Base-by-base conservation (phyloP, 1,140 invertebrate genomes). In the Mesaphorura yosii region DNA sequence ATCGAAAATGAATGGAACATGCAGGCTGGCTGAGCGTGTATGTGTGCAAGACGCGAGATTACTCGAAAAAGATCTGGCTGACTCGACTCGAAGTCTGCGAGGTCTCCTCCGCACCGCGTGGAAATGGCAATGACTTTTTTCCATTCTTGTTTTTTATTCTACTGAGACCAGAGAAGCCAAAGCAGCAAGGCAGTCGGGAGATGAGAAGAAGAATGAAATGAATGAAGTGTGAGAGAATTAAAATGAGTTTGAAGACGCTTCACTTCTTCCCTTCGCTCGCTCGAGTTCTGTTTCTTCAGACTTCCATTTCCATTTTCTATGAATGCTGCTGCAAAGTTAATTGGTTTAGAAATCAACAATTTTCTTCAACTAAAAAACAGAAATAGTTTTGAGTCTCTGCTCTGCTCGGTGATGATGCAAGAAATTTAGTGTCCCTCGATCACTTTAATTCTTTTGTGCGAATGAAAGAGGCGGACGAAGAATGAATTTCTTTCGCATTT, bases 161-260 rank as follows among this genome's bases (percentile, higher is more conserved):
- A 42, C 23, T 42, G 40, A 22, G 17, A 7, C 7, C 7, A 6
- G 40, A 10, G 19, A 42, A 22, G 40, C 12, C 12, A 12, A 37
- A n/a, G 40, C 29, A 46, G 29, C 29, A 27, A 27, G 29, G 44
- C 44, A 46, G 44, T 27, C 44, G 29, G 44, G 25, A 42, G 40
- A 42, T n/a, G 29, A 46, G 29, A 27, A 37, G 17, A 37, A 37
- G 17, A 37, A 37, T 12, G 44, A 46, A 46, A 46, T 46, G 44
- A 46, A 46, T 46, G 44, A 26, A 46, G 44, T 46, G 44, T 19
- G 44, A 46, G 29, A 20, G 44, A 46, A 46, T 27, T 46, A 22
- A 10, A 22, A 26, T 6, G 25, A 23, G 12, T 20, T 7, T 7
- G 10, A 19, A 6, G 17, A 22, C 10, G n/a, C 23, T 42, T 42